Base-by-base conservation (phyloP, 2,797 vertebrate species). In the Enteromius afrohamiltoni region DNA sequence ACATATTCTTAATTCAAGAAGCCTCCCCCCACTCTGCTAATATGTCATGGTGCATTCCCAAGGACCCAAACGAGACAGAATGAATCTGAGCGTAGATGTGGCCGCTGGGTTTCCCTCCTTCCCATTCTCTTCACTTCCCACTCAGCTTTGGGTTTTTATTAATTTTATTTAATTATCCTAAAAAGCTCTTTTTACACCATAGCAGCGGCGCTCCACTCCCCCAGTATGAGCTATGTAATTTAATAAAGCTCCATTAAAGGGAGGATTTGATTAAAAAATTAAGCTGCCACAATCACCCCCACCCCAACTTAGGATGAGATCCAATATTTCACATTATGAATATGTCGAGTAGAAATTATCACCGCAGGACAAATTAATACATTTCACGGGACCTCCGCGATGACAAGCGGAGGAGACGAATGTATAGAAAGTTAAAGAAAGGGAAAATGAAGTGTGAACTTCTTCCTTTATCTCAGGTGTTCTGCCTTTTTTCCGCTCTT, bases 201-300 rank as follows among this genome's bases (percentile, higher is more conserved):
- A 85, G 90, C 87, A 87, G 89, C 84, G 86, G 91, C 89, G 90
- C 68, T 89, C 89, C 89, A 90, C 92, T 94, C 94, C 94, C 94
- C 92, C 91, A 91, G 93, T 94, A 94, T 93, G 89, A 92, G 92
- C 92, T 93, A 93, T 94, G 93, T 96, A 95, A 96, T 95, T 96
- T 95, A 95, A 96, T 96, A 95, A 96, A 95, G 93, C 91, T 93
- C 93, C 88, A 94, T 95, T 95, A 94, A 95, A 88, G 89, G 93
- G 91, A 92, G 92, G 91, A 93, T 93, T 95, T 95, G 94, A 96
- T 95, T 95, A 95, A 95, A 95, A 95, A 96, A 96, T 95, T 93
- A 95, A 94, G 94, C 93, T 93, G 89, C 93, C 92, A 90, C 93
- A 91, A 94, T 94, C 92, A 92, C 90, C 89, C 91, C 88, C 86